Base-by-base conservation (phyloP, 1,140 invertebrate species). In the Drosophila sp. region DNA sequence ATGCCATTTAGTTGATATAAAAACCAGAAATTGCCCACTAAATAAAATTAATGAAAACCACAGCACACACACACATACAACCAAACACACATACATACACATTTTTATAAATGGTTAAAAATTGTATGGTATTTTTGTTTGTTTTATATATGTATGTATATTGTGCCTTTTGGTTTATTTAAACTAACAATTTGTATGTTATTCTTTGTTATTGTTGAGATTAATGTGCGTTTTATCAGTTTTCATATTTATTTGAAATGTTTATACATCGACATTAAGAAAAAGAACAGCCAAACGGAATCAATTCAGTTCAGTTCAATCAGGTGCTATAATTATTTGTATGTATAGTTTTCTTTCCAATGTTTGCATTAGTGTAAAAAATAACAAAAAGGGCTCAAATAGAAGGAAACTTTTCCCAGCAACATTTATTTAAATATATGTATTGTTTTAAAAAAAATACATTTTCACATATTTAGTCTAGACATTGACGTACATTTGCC, bases 141-240 rank as follows among this genome's bases (percentile, higher is more conserved):
- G 23, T 50, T 50, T 17, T 17, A 17, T 17, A 17, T 17, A 17
- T 50, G 44, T 50, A 10, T 50, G 27, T 23, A 27, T 2, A 27
- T 50, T 27, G 10, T 27, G 44, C 44, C 44, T 25, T 68, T 68
- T 44, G 58, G 50, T 75, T 83, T 86, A 67, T 85, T 78, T 71
- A 50, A 81, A 86, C 62, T 70, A 74, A 64, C 68, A 75, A 81
- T 86, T 70, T 72, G 64, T 72, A 67, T 47, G 72, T 66, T 68
- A 68, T 77, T 76, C 63, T 35, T 38, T 80, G 56, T 78, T 85
- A 81, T 86, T 85, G 66, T 82, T 79, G 5, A 35, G 79, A 47
- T 70, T 65, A 74, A 77, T 69, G 70, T 86, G 75, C 68, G 70
- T 76, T 76, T 76, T 76, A 76, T 76, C 70, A 86, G 66, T 72